Evolutionary conservation across 2,113 vertebrate genomes (phyloP).

Genomic region (Phocoena phocoena): DNA sequence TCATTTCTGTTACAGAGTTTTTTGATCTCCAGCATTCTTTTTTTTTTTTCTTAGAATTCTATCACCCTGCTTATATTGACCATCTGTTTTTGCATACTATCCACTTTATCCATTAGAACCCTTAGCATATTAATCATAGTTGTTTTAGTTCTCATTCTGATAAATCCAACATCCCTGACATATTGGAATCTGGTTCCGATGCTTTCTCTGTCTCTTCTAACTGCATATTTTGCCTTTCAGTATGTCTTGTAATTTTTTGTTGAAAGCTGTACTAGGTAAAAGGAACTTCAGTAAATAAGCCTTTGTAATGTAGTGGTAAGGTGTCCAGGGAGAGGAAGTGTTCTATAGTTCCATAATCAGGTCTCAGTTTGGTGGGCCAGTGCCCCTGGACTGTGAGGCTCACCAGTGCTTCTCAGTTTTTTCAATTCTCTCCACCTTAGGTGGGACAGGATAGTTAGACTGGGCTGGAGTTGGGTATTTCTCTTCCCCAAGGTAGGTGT

Average conservation of each 20-base stretch:
- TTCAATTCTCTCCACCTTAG: neutral
- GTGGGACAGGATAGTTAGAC: neutral
- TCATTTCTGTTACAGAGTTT: neutral
- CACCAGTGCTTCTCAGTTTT: neutral
- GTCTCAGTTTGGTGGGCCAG: neutral
- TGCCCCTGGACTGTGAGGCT: neutral
- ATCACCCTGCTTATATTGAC: neutral
- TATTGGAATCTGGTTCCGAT: neutral
- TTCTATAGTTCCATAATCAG: neutral
- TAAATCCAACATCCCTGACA: neutral
- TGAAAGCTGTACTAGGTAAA: neutral
- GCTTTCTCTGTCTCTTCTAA: neutral
- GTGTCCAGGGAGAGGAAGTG: fast-evolving
- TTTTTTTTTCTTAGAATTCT: neutral
- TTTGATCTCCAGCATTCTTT: neutral
- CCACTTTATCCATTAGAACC: neutral
- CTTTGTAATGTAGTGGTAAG: neutral
- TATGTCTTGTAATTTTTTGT: neutral
- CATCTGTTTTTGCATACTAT: neutral
- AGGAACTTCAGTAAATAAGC: neutral
- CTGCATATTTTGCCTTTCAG: neutral
- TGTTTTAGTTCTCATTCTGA: neutral
- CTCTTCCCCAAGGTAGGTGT: neutral
- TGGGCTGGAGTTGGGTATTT: neutral
- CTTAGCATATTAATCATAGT: neutral